Evolutionary conservation across 2,797 vertebrate species (phyloP).

Genomic region (Alca torda): DNA sequence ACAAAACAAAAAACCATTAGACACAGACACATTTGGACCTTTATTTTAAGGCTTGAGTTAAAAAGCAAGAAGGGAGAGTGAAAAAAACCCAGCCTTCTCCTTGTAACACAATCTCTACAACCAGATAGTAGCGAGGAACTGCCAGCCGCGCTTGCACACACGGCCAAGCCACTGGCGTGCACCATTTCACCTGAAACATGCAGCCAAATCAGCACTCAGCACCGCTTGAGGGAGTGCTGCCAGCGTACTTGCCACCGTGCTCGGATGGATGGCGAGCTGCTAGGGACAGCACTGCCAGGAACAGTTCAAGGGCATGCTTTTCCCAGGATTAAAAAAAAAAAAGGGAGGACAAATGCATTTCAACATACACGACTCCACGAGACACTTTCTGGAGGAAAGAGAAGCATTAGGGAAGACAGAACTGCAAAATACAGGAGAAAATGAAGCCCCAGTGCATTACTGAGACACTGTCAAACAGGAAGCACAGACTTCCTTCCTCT

Average conservation of each 20-base stretch:
- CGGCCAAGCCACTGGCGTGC: neutral
- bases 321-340: neutral
- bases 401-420: neutral
- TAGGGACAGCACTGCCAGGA: neutral
- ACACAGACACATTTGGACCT: neutral
- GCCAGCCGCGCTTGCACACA: neutral
- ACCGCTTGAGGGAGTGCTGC: neutral
- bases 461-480: neutral
- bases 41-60: neutral
- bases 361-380: fast-evolving
- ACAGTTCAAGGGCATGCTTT: neutral
- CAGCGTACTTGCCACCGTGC: fast-evolving
- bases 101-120: neutral
- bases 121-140: neutral
- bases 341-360: neutral
- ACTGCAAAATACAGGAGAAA: neutral
- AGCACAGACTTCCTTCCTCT: neutral
- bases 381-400: neutral
- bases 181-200: neutral
- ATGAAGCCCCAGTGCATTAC: neutral
- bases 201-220: fast-evolving
- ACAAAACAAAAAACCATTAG: neutral
- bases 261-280: neutral
- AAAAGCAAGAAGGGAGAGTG: neutral
- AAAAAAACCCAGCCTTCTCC: neutral